Evolutionary conservation across 2,797 vertebrate species (phyloP).

Genomic region (Holocentrus rufus): DNA sequence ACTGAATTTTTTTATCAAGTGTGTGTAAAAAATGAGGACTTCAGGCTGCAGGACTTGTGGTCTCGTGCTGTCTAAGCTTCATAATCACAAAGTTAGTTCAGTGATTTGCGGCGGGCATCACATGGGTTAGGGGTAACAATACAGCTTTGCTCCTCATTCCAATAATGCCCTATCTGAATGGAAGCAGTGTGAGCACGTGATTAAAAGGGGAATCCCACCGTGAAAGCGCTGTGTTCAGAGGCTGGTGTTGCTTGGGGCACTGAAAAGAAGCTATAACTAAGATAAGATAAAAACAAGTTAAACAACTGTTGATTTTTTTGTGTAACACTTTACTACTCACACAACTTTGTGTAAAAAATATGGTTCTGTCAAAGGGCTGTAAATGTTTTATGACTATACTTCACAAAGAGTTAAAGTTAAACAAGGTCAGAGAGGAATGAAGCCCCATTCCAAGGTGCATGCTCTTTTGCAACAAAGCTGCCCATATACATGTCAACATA

Average conservation of each 20-base stretch:
- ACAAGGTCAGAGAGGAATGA: too few species aligned
- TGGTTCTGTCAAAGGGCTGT: background rate
- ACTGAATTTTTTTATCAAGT: background rate
- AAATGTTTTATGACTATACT: too few species aligned
- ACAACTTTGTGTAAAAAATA: background rate
- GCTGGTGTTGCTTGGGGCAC: background rate
- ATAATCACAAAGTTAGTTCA: background rate
- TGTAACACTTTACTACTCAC: too few species aligned
- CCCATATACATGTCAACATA: too few species aligned
- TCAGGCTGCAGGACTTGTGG: background rate
- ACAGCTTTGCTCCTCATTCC: background rate
- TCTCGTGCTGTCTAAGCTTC: background rate
- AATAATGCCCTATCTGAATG: background rate
- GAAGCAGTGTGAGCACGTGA: conserved; percentile 39
- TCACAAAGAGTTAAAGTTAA: too few species aligned
- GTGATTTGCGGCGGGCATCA: background rate
- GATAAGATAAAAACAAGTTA: background rate
- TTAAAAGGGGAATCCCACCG: background rate
- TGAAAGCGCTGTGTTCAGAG: background rate
- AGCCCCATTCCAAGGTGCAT: too few species aligned
- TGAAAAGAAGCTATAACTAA: background rate
- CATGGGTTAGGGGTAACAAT: background rate
- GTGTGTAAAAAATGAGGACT: background rate
- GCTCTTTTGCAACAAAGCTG: too few species aligned
- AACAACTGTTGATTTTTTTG: too few species aligned